Evolutionary conservation across 2,113 vertebrate species (phyloP).

Genomic region (Grus americana): DNA sequence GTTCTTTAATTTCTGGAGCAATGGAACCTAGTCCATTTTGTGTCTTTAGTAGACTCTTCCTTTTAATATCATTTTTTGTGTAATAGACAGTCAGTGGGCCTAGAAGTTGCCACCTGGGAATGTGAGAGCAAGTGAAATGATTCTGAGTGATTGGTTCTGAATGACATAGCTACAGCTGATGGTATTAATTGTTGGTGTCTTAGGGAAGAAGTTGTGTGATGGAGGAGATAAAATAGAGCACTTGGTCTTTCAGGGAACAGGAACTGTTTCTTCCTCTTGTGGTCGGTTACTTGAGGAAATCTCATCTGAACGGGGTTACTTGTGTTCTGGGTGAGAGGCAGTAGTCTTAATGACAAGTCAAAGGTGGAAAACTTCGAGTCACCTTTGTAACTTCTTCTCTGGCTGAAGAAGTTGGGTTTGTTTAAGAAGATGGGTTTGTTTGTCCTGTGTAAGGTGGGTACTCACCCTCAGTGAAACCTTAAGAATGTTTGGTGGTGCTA

Average conservation of each 20-base stretch:
- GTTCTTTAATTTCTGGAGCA: fast-evolving
- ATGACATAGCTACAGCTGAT: fast-evolving
- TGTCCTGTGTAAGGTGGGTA: not conserved
- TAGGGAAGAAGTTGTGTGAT: not conserved
- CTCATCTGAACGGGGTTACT: fast-evolving
- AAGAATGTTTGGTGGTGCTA: too few species aligned
- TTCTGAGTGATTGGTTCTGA: not conserved
- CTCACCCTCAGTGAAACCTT: not conserved
- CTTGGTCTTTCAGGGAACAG: not conserved
- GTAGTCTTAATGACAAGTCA: not conserved
- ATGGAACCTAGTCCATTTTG: not conserved
- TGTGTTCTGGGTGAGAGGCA: not conserved
- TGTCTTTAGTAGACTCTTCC: not conserved
- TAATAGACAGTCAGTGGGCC: fast-evolving
- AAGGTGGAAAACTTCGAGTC: not conserved
- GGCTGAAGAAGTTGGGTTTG: not conserved
- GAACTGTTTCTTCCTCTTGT: not conserved
- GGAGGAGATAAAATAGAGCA: not conserved
- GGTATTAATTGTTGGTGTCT: not conserved
- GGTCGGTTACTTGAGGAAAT: not conserved
- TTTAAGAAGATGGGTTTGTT: not conserved
- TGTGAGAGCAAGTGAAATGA: not conserved
- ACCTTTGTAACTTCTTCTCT: not conserved
- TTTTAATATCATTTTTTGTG: not conserved
- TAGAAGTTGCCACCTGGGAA: not conserved